Percentiles rank a stretch among this genome's conserved stretches.
Conservation (phyloP, 2,888 invertebrate species). For the Cheilosia scutellata region DNA sequence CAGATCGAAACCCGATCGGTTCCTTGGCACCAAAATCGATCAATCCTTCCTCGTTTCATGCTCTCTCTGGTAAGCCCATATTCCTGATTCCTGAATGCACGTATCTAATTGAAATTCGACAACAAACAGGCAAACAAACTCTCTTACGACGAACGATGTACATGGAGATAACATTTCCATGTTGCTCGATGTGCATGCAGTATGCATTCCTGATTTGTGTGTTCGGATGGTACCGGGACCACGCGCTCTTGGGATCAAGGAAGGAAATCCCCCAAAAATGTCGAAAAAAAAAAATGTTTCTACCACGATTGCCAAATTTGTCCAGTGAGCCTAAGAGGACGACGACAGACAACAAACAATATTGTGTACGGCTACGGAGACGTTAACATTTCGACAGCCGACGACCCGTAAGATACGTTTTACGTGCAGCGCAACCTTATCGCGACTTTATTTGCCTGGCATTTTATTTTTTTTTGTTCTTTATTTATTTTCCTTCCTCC, state of each 20-base stretch:
- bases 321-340: constrained; percentile 21
- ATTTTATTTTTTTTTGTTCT: constrained; percentile 4
- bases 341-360: constrained; percentile 70
- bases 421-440: constrained; percentile 62
- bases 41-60: background rate
- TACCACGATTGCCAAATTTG: constrained; percentile 69
- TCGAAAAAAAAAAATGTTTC: constrained; percentile 22
- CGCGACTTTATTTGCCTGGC: constrained; percentile 65
- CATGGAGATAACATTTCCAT: constrained; percentile 63
- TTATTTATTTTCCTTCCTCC: constrained; percentile 64
- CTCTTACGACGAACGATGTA: constrained; percentile 55
- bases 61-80: constrained; percentile 4
- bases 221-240: constrained; percentile 24
- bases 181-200: constrained; percentile 21
- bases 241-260: constrained; percentile 51
- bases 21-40: constrained; percentile 35
- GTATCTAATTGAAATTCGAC: constrained; percentile 75
- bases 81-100: constrained; percentile 7
- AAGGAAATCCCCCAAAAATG: constrained; percentile 66
- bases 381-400: constrained; percentile 69
- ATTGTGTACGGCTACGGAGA: constrained; percentile 41
- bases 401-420: constrained; percentile 44
- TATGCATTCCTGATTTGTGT: constrained; percentile 58
- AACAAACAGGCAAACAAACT: constrained; percentile 54
- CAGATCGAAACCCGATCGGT: constrained; percentile 57